A percentile compares a stretch with the other conserved stretches of the same genome.
Conservation (phyloP, 2,113 vertebrate species). For the Nerophis ophidion region DNA sequence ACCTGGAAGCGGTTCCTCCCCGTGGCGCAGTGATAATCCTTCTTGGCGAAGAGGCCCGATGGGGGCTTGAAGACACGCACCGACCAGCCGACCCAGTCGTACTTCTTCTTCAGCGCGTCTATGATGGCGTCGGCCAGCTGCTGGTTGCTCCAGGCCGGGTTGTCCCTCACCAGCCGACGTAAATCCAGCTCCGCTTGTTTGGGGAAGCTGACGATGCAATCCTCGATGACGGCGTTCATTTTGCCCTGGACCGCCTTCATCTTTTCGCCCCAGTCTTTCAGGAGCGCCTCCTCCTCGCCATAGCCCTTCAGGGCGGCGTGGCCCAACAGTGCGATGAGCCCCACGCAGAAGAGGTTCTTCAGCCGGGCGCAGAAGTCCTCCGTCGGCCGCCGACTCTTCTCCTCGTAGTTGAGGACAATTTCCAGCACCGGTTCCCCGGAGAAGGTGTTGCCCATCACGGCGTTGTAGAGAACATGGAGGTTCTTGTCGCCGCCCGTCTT, state of each 20-base stretch:
- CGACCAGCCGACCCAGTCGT: conserved; percentile 75
- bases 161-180: conserved; percentile 54
- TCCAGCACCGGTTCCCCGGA: conserved; percentile 68
- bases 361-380: conserved; percentile 73
- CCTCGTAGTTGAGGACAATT: conserved; percentile 70
- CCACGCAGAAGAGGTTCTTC: conserved; percentile 74
- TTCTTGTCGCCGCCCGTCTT: conserved; percentile 70
- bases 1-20: conserved; percentile 71
- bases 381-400: conserved; percentile 67
- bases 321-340: conserved; percentile 71
- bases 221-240: conserved; percentile 66
- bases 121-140: conserved; percentile 59
- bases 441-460: conserved; percentile 68
- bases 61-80: conserved; percentile 64
- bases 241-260: conserved; percentile 68
- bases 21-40: conserved; percentile 52
- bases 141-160: conserved; percentile 46
- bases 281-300: conserved; percentile 60
- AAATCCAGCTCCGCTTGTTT: conserved; percentile 63
- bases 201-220: conserved; percentile 68
- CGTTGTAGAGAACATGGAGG: conserved; percentile 63
- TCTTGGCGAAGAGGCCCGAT: conserved; percentile 49
- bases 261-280: conserved; percentile 66
- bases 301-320: conserved; percentile 62
- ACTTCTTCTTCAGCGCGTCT: conserved; percentile 61